Base-by-base conservation (phyloP, 2,888 invertebrate genomes). In the Stenodema calcarata region DNA sequence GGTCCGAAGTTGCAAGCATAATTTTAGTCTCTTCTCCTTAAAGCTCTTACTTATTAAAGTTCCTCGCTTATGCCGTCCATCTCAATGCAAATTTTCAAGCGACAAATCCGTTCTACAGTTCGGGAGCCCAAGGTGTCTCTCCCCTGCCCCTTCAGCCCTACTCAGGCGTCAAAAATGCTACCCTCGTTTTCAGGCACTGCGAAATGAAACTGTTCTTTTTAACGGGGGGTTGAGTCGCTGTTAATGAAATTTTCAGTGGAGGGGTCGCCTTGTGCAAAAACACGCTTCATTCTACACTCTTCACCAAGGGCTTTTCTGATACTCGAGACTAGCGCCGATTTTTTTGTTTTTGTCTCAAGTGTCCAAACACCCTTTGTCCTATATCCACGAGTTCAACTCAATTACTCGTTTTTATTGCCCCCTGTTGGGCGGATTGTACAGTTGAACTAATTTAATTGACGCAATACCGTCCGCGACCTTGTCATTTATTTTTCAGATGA, bases 41-140 rank as follows among this genome's bases (percentile, higher is more conserved):
- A 84, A 84, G 84, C 75, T 28, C 42, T 84, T 84, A 84, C 84
- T 84, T 84, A 84, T 84, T 84, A 84, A 84, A 84, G 73, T 47
- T 84, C 62, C 84, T 70, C 73, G 73, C 73, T 73, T 62, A 84
- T 84, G 70, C 54, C 28, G 44, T 35, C 62, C 75, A 84, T 84
- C 84, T 84, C 84, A 47, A 84, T 84, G 84, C 84, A 84, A 84
- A 84, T 84, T 73, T 47, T 30, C 50, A 42, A 62, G 75, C 75
- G 84, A 84, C 84, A 84, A 84, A 84, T 84, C 54, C 84, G 73
- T 73, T 84, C 84, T 27, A 70, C 69, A 73, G 44, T 84, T 84
- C 73, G 41, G 69, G 50, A 78, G 47, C 69, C 12, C 44, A 23
- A 73, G 47, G 73, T 73, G 23, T 84, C 35, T 42, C 42, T 12